Evolutionary conservation across 2,797 vertebrate genomes (phyloP).

Genomic region (Micromesistius poutassou): DNA sequence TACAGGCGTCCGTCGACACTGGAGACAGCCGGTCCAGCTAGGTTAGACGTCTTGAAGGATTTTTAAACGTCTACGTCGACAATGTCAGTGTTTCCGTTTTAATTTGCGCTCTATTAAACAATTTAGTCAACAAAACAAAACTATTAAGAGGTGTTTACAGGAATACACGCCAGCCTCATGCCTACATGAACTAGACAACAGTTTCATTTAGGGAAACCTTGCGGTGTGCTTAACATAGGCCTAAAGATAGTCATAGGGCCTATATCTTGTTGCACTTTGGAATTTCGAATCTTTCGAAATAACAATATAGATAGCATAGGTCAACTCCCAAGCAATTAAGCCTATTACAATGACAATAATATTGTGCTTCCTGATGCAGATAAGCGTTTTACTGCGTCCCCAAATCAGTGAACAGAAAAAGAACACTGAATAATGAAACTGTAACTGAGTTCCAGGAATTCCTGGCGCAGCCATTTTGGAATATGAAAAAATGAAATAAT

Average conservation of each 20-base stretch:
- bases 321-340: slow-evolving; percentile 35
- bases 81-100: not conserved
- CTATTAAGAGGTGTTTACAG: no score
- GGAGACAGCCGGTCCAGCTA: no score
- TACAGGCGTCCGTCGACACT: no score
- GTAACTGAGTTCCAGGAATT: not conserved
- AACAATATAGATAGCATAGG: slow-evolving; percentile 64
- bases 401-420: not conserved
- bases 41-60: no score
- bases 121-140: not conserved
- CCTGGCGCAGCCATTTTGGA: no score
- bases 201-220: not conserved
- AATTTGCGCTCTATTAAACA: not conserved
- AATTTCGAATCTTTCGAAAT: slow-evolving; percentile 46
- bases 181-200: not conserved
- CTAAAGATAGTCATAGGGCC: slow-evolving; percentile 23
- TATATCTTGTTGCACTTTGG: slow-evolving; percentile 64
- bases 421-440: not conserved
- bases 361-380: slow-evolving; percentile 16
- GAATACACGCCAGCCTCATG: not conserved
- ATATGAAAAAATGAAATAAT: no score
- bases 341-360: slow-evolving; percentile 35
- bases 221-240: not conserved
- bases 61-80: no score
- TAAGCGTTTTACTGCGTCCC: slow-evolving; percentile 7